phyloP scores from a whole-genome alignment of 2,113 vertebrate species.

The Phainopepla nitens region DNA sequence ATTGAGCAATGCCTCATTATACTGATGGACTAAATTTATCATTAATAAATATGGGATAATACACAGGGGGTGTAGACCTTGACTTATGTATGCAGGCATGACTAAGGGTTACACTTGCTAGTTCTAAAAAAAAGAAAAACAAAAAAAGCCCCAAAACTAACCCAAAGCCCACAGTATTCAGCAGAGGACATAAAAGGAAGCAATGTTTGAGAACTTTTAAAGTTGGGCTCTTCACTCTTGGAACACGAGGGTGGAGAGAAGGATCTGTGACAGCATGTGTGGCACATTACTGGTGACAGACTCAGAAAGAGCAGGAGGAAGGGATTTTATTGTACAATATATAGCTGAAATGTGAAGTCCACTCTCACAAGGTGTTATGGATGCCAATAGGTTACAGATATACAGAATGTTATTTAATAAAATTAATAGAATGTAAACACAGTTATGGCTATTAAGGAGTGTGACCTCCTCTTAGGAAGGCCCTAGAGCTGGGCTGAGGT shows the following conservation, averaged over 20 bases:
- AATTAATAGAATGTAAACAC: background rate
- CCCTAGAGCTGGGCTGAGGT: background rate
- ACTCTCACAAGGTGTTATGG: background rate
- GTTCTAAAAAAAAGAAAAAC: background rate
- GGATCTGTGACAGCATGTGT: background rate
- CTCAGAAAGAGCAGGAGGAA: background rate
- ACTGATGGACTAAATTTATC: background rate
- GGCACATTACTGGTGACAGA: background rate
- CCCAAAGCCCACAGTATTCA: background rate
- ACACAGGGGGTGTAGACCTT: fast-evolving
- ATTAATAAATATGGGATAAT: background rate
- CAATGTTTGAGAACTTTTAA: background rate
- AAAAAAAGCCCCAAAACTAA: too few relatives aligned
- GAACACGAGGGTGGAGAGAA: background rate
- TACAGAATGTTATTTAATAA: background rate
- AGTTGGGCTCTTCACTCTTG: background rate
- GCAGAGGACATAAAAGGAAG: background rate
- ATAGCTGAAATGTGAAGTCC: background rate
- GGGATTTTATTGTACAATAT: background rate
- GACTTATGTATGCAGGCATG: background rate
- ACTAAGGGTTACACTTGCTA: background rate
- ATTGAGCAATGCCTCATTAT: background rate
- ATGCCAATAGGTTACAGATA: background rate
- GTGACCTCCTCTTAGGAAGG: background rate
- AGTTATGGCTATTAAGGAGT: background rate